Base-by-base conservation (phyloP, 1,140 invertebrate species). In the Leguminivora glycinivorella region DNA sequence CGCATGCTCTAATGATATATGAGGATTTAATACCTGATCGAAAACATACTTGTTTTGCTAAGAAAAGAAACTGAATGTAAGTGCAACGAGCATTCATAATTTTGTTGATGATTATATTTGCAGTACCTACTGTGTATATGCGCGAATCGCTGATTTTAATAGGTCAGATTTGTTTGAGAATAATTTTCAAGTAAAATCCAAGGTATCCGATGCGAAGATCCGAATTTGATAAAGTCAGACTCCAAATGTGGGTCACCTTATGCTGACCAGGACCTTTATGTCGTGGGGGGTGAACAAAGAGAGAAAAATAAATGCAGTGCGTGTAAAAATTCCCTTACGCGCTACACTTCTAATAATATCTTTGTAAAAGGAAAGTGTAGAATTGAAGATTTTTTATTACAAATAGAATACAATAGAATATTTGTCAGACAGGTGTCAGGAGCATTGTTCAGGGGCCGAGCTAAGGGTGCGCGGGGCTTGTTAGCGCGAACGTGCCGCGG, bases 401-500 rank as follows among this genome's bases (percentile, higher is more conserved):
- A 63, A 63, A 3, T 70, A 14, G 43, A 56, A 31, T 67, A 73
- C 67, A 75, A 72, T 79, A 74, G 76, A 77, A 76, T 70, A 73
- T 67, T 74, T 70, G 47, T 47, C 73, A 82, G 83, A 83, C 83
- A 90, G 73, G 83, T 90, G 88, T 88, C 86, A 87, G 40, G 70
- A 77, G 80, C 86, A 88, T 78, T 83, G 79, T 80, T 52, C 80
- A 78, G 72, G 72, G 74, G 73, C 79, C 69, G 83, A 82, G 80
- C 77, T 79, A 82, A 72, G 70, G 70, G 47, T 19, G 22, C 73
- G 75, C 73, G 79, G 79, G 79, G 75, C 87, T 89, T 89, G 89
- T 91, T 91, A 91, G 87, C 80, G 84, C 77, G 86, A 85, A 89
- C 89, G 89, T 90, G 89, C 83, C 84, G 80, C 82, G 84, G 74